These are phyloP conservation scores for Prolemur simus DNA, from an alignment of 2,113 vertebrate species.

Conservation along the genomic window DNA sequence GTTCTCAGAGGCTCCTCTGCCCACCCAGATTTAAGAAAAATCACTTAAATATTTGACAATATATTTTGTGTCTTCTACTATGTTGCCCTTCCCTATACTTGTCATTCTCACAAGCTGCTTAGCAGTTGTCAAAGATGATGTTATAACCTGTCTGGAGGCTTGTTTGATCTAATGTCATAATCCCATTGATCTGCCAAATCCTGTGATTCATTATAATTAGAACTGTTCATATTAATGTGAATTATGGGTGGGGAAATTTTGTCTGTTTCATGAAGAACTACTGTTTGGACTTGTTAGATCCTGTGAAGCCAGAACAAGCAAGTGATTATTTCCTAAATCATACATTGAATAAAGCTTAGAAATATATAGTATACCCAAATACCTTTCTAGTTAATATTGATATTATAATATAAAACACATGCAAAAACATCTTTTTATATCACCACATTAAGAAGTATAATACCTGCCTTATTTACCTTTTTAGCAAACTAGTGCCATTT, in stretches of 20 bases:
- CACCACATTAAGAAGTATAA: neutral
- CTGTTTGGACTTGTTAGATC: conserved; percentile 46
- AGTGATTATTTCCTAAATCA: neutral
- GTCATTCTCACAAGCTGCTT: conserved; percentile 27
- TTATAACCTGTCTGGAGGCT: conserved; percentile 40
- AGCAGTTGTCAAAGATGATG: conserved; percentile 39
- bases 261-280: conserved; percentile 6
- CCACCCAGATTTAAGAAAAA: neutral
- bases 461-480: neutral
- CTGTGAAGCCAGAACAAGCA: neutral
- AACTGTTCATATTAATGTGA: neutral
- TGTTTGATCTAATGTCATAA: conserved; percentile 58
- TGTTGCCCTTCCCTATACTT: neutral
- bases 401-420: neutral
- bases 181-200: neutral
- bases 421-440: neutral
- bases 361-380: neutral
- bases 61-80: neutral
- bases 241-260: conserved; percentile 2
- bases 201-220: conserved; percentile 9
- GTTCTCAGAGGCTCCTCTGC: conserved; percentile 25
- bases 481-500: neutral
- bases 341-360: neutral
- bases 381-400: conserved; percentile 5
- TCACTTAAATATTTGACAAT: neutral